Percentiles rank a stretch among this genome's conserved stretches.
Conservation (phyloP, 2,888 invertebrate species). For the Holacanthella duospinosa region DNA sequence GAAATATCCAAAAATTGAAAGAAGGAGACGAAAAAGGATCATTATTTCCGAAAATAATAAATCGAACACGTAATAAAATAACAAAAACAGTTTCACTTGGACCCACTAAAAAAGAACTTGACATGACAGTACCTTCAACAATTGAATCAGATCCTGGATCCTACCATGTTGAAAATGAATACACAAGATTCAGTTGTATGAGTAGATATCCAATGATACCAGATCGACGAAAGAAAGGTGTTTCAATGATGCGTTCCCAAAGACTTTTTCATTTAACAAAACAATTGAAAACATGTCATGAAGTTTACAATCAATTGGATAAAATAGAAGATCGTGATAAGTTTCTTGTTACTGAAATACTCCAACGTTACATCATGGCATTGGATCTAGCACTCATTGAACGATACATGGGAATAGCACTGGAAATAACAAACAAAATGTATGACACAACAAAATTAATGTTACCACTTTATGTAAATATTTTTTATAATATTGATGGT, state of each 20-base stretch:
- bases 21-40: neutral
- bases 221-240: neutral
- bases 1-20: neutral
- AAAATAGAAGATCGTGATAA: conserved; percentile 16
- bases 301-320: conserved; percentile 20
- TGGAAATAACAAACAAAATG: conserved; percentile 12
- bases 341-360: conserved; percentile 22
- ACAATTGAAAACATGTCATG: conserved; percentile 24
- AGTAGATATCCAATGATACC: neutral
- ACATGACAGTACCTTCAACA: neutral
- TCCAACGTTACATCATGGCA: conserved; percentile 25
- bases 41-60: neutral
- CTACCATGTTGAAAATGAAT: neutral
- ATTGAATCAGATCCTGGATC: neutral
- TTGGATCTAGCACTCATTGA: conserved; percentile 29
- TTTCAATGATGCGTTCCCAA: conserved; percentile 10
- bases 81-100: no score
- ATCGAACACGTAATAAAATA: no score
- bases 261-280: conserved; percentile 23
- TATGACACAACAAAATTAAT: conserved; percentile 13
- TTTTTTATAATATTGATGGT: conserved; percentile 15
- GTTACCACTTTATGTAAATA: conserved; percentile 11
- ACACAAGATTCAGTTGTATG: neutral
- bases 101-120: no score
- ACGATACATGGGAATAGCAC: conserved; percentile 15